phyloP scores from a whole-genome alignment of 2,888 invertebrate genomes.

The Scotopteryx bipunctaria region DNA sequence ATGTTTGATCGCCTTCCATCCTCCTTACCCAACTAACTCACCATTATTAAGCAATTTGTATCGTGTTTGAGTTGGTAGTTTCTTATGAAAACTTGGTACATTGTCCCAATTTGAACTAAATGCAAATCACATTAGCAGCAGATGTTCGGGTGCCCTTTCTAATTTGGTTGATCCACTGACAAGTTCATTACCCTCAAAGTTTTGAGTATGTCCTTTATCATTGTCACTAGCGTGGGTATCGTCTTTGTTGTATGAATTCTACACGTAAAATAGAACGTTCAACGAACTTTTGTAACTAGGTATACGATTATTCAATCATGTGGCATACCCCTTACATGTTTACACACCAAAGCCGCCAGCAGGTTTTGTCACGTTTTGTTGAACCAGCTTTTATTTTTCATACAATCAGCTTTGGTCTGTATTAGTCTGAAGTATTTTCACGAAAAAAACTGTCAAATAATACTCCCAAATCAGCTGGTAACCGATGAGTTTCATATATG shows the following conservation, averaged over 20 bases:
- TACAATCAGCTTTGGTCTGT: too few species aligned
- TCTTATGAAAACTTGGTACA: slow-evolving; percentile 6
- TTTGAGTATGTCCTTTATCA: slow-evolving; percentile 40
- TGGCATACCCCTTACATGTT: background rate
- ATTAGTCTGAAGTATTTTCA: too few species aligned
- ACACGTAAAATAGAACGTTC: background rate
- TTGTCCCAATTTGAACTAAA: slow-evolving; percentile 35
- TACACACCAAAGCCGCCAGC: too few species aligned
- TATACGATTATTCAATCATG: slow-evolving; percentile 3
- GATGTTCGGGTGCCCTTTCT: slow-evolving; percentile 41
- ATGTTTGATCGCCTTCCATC: background rate
- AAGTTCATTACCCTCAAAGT: slow-evolving; percentile 45
- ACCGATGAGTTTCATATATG: background rate
- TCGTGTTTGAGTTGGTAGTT: slow-evolving; percentile 9
- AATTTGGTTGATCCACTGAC: slow-evolving; percentile 47
- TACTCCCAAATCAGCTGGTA: background rate
- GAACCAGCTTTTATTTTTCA: too few species aligned
- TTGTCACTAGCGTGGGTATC: slow-evolving; percentile 28
- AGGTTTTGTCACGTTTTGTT: too few species aligned
- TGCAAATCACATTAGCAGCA: slow-evolving; percentile 47
- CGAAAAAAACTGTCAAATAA: too few species aligned
- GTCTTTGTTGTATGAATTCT: background rate
- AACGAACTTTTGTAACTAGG: slow-evolving; percentile 4
- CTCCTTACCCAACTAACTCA: background rate
- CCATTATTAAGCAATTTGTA: slow-evolving; percentile 6